These are phyloP conservation scores for Keiferia lycopersicella DNA, from an alignment of 2,888 invertebrate genomes.

Conservation along the genomic window DNA sequence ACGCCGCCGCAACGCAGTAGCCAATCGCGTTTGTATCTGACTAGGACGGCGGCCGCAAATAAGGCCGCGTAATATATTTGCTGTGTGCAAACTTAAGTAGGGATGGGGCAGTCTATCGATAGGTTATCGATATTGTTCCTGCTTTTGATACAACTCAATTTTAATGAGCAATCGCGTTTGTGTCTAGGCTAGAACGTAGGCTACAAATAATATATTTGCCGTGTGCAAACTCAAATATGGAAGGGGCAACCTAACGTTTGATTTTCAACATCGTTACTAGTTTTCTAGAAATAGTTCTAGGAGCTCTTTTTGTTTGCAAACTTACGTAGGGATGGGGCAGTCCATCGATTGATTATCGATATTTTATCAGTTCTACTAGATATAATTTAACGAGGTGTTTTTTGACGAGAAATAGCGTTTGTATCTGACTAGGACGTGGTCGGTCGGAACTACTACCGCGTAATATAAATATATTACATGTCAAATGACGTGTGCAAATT, in stretches of 20 bases:
- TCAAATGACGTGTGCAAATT: too few species aligned
- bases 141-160: too few species aligned
- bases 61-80: conserved; percentile 29
- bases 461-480: too few species aligned
- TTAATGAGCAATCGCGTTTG: conserved; percentile 6
- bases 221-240: neutral
- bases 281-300: too few species aligned
- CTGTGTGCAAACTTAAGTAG: conserved; percentile 21
- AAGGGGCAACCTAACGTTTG: too few species aligned
- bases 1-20: conserved; percentile 4
- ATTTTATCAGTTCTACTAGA: too few species aligned
- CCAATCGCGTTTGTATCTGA: conserved; percentile 14
- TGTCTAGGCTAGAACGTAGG: conserved; percentile 17
- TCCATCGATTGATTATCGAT: neutral
- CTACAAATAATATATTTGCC: conserved; percentile 28
- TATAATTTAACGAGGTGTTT: neutral
- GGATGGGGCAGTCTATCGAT: neutral
- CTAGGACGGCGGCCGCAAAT: conserved; percentile 27
- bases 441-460: too few species aligned
- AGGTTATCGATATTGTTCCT: neutral
- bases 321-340: neutral
- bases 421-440: too few species aligned
- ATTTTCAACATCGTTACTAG: too few species aligned
- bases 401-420: too few species aligned
- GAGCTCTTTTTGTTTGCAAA: neutral